Base-by-base conservation (phyloP, 2,113 vertebrate species). In the Chlamydotis undulata region DNA sequence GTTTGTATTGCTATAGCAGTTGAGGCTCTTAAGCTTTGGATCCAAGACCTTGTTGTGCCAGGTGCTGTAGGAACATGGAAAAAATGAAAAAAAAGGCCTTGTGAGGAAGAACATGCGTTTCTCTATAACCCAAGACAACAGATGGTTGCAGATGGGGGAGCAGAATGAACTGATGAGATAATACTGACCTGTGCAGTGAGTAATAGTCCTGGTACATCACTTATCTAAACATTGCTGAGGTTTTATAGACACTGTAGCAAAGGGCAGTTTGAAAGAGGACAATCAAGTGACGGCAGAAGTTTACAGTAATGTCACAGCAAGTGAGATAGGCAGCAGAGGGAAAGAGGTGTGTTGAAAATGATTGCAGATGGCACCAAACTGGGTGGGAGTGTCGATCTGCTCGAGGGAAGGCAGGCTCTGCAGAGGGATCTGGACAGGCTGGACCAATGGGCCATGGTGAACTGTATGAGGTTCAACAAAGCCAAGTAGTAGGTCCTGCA, bases 1-100 rank as follows among this genome's bases (percentile, higher is more conserved):
- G 74, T 95, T 93, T 95, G 74, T 89, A 95, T 94, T 96, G 91
- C 95, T 95, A 90, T 93, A 94, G 94, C 87, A 93, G 77, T 96
- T 41, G 16, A 85, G 60, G 13, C 86, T 89, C n/a, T 84, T 67
- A 50, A 77, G 43, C 55, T 90, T 80, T 90, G 78, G 50, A 87
- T 96, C 82, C 59, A 63, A 85, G 78, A 85, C 78, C 70, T 83
- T 91, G 49, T 93, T 91, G 84, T 91, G 87, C 84, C 87, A 96
- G 89, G 94, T 97, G 93, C 82, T 89, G 53, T 90, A 79, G 47
- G 67, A 93, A 29, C 65, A 76, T 79, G 65, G 43, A 19, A 50
- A 9, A 31, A 65, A 70, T 10, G 10, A 61, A 41, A 37, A 39
- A 74, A 83, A 84, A 43, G n/a, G 19, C 43, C 56, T 39, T 74